Base-by-base conservation (phyloP, 2,888 invertebrate species). In the Amphimallon solstitiale region DNA sequence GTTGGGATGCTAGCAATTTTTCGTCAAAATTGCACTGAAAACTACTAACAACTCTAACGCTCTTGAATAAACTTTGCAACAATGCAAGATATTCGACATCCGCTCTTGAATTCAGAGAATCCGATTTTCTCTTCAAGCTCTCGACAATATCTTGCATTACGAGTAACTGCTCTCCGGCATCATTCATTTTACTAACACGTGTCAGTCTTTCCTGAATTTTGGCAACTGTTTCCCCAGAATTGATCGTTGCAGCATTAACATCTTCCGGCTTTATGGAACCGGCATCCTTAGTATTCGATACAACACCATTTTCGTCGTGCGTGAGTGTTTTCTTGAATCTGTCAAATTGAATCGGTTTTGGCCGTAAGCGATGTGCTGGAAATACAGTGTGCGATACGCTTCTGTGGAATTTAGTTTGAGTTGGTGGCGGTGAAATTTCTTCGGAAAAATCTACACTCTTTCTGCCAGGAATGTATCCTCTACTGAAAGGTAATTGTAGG, bases 21-120 rank as follows among this genome's bases (percentile, higher is more conserved):
- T 56, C 40, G 9, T 67, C 63, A 5, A 63, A 67, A 21, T 63
- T 54, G 15, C 63, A 67, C 7, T 63, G 34, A 15, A 67, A 59
- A 9, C 43, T 43, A 15, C 63, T 62, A 7, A 60, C 54, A 19
- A 67, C 59, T 37, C 54, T 56, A 40, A 67, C 51, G 12, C 63
- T 59, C 19, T 37, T 46, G 23, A 67, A 59, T 21, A 67, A 17
- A 37, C 49, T 51, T 19, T 67, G 62, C 10, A 67, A 38, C 34
- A 67, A 29, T 2, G 12, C 14, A 15, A 49, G 12, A 15, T 51
- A 62, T 43, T 62, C 62, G 14, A 49, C 45, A 9, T 62, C 62
- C 2, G 56, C 43, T 45, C 10, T 59, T 9, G 56, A 59, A 29
- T 43, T 43, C n/a, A 59, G 14, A 10, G 29, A 9, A 9, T 59